Conservation (phyloP, 2,113 vertebrate species). For the Cricetomys ansorgei region DNA sequence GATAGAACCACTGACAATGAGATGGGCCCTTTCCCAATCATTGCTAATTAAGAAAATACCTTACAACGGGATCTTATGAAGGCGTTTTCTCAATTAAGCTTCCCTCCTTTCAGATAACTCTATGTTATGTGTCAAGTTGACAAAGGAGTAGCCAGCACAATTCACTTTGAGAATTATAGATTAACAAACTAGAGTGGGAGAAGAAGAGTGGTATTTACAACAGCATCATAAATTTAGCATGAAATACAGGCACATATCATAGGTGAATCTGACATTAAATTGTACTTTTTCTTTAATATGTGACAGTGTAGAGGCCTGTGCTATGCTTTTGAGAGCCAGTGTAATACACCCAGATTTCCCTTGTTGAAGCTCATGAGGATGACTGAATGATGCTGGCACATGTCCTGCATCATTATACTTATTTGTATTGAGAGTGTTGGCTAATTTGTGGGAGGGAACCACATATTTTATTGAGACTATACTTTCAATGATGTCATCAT, state of each 20-base stretch:
- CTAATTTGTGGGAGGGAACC: slow-evolving; percentile 52
- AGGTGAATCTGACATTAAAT: neutral
- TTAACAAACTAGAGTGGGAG: neutral
- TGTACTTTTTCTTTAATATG: neutral
- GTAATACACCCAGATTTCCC: accelerated
- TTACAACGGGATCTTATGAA: too few species aligned
- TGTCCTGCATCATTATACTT: neutral
- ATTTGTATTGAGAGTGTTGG: slow-evolving; percentile 11
- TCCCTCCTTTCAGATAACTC: too few species aligned
- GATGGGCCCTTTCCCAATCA: too few species aligned
- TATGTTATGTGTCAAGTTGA: too few species aligned
- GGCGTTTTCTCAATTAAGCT: too few species aligned
- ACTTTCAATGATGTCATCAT: slow-evolving; percentile 23
- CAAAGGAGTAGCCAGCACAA: too few species aligned
- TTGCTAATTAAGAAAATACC: too few species aligned
- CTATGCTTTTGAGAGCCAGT: neutral
- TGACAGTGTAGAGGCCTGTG: neutral
- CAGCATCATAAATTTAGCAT: neutral
- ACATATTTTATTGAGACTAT: slow-evolving; percentile 49
- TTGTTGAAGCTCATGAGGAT: neutral
- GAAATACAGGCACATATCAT: neutral
- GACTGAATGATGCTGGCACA: neutral
- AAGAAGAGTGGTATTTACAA: neutral
- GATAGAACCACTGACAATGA: too few species aligned
- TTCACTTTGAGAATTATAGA: neutral